Conservation (phyloP, 2,797 vertebrate species). For the Anguilla obscura region DNA sequence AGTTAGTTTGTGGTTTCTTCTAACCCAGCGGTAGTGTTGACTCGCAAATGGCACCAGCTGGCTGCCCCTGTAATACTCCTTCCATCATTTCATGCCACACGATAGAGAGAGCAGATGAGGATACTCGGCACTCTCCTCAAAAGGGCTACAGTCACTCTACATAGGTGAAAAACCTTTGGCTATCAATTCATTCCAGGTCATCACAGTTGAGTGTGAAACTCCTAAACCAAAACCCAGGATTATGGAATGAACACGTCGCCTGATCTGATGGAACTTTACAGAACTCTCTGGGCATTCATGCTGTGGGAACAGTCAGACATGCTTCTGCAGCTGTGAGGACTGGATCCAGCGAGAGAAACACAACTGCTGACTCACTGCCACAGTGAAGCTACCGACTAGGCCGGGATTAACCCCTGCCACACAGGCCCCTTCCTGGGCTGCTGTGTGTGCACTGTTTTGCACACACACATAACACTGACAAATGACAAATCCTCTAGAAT, state of each 20-base stretch:
- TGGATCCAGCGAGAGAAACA: slow-evolving; percentile 5
- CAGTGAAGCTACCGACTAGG: slow-evolving; percentile 11
- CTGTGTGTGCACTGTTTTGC: slow-evolving; percentile 31
- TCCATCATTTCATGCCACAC: background rate
- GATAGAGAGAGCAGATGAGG: background rate
- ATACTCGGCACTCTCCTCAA: background rate
- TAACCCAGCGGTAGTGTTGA: background rate
- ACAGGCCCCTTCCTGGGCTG: slow-evolving; percentile 27
- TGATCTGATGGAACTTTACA: background rate
- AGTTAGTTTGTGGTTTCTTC: background rate
- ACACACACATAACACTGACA: slow-evolving; percentile 30
- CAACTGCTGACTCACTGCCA: slow-evolving; percentile 33
- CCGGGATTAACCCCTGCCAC: slow-evolving; percentile 27
- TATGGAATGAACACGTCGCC: background rate
- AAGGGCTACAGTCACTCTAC: background rate
- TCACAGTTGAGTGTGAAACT: background rate
- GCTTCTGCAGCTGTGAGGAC: background rate
- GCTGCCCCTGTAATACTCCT: background rate
- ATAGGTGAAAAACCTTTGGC: background rate
- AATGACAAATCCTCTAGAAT: slow-evolving; percentile 40
- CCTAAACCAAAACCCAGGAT: background rate
- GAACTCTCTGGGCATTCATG: background rate
- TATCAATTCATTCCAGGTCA: background rate
- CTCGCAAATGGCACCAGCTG: slow-evolving; percentile 25
- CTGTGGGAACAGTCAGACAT: background rate